phyloP scores from a whole-genome alignment of 2,888 invertebrate genomes.

The Stegana nigrithorax region DNA sequence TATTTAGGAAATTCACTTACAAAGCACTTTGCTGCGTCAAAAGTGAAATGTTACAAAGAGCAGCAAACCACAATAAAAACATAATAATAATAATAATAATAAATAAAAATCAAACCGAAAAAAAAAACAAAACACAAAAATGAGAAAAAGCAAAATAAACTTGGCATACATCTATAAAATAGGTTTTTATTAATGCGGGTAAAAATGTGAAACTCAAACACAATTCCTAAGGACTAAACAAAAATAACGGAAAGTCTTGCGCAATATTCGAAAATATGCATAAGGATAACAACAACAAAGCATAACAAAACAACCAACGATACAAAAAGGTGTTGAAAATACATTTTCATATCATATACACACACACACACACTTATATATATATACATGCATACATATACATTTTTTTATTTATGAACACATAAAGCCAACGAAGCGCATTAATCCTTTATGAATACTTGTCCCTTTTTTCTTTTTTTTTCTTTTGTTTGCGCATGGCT shows the following conservation, averaged over 20 bases:
- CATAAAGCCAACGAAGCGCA: constrained; percentile 40
- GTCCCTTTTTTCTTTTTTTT: constrained; percentile 30
- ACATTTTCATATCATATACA: constrained; percentile 5
- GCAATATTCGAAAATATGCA: background rate
- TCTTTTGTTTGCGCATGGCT: constrained; percentile 34
- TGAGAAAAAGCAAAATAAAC: no score
- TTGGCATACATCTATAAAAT: background rate
- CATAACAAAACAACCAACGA: background rate
- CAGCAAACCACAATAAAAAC: no score
- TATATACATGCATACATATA: background rate
- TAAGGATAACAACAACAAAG: no score
- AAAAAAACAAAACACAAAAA: no score
- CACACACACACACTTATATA: background rate
- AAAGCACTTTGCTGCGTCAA: no score
- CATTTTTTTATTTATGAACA: background rate
- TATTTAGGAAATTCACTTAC: constrained; percentile 7
- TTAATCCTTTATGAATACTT: constrained; percentile 50
- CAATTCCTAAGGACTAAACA: background rate
- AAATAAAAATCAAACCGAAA: no score
- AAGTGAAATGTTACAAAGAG: no score
- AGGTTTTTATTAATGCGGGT: constrained; percentile 7
- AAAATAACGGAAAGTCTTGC: background rate
- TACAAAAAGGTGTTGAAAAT: constrained; percentile 8
- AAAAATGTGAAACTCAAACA: background rate
- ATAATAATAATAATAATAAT: no score